phyloP scores from a whole-genome alignment of 2,797 vertebrate genomes.

The Sebastes hubbsi region DNA sequence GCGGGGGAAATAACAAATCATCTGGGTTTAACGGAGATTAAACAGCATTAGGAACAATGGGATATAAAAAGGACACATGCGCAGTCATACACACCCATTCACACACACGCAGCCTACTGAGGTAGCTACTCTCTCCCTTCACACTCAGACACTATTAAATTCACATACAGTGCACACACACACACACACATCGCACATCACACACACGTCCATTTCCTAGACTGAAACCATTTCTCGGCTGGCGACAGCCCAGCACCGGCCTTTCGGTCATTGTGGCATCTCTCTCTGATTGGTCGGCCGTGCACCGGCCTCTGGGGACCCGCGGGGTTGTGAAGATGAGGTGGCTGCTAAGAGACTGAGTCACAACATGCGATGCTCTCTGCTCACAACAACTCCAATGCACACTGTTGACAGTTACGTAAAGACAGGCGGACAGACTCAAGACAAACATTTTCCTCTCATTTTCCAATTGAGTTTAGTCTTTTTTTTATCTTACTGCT shows the following conservation, averaged over 20 bases:
- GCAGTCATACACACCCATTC: neutral
- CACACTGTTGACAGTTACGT: constrained; percentile 50
- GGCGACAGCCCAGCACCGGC: constrained; percentile 38
- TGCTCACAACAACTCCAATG: constrained; percentile 40
- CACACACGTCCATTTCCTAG: constrained; percentile 19
- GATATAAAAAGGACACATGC: constrained; percentile 38
- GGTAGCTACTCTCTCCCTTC: constrained; percentile 16
- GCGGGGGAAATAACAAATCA: constrained; percentile 49
- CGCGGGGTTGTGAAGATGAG: constrained; percentile 64
- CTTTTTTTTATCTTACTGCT: neutral
- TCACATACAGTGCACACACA: constrained; percentile 23
- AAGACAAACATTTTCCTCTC: constrained; percentile 23
- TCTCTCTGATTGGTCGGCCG: constrained; percentile 59
- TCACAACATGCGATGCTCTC: constrained; percentile 67
- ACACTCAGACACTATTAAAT: constrained; percentile 38
- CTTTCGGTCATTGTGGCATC: constrained; percentile 48
- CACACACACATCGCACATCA: neutral
- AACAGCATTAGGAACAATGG: constrained; percentile 62
- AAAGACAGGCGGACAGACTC: constrained; percentile 39
- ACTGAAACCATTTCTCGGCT: constrained; percentile 38
- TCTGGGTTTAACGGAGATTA: constrained; percentile 69
- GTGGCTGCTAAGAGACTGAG: constrained; percentile 76
- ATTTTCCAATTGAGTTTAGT: constrained; percentile 9
- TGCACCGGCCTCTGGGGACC: constrained; percentile 49
- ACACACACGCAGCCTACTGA: constrained; percentile 1